Conservation (phyloP, 2,888 invertebrate species). For the Hemistola chrysoprasaria region DNA sequence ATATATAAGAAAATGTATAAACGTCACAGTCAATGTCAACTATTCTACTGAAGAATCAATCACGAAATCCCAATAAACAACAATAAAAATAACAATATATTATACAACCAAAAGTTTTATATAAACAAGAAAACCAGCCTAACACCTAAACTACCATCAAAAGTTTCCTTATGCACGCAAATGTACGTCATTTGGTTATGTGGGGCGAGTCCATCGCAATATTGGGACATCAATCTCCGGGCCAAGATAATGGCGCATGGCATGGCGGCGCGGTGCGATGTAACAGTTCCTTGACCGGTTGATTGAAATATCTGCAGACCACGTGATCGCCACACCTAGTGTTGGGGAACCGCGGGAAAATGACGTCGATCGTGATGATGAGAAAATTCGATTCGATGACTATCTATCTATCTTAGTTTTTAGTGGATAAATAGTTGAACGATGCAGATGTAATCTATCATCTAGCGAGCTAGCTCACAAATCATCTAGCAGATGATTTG, state of each 20-base stretch:
- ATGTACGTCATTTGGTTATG: constrained; percentile 25
- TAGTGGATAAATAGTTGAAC: too few relatives aligned
- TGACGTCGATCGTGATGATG: constrained; percentile 1
- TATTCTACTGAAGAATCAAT: too few relatives aligned
- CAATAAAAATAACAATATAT: too few relatives aligned
- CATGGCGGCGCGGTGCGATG: constrained; percentile 47
- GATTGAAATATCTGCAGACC: constrained; percentile 61
- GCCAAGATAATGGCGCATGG: constrained; percentile 54
- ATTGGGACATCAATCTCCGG: constrained; percentile 69
- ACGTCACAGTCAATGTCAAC: too few relatives aligned
- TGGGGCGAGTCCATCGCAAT: constrained; percentile 55
- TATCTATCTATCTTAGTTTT: too few relatives aligned
- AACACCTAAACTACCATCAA: constrained; percentile 1
- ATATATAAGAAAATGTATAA: too few relatives aligned
- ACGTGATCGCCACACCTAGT: constrained; percentile 29
- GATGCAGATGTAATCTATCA: too few relatives aligned
- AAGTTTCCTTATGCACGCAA: too few relatives aligned
- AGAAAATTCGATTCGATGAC: too few relatives aligned
- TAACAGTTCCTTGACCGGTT: constrained; percentile 68
- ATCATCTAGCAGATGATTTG: too few relatives aligned
- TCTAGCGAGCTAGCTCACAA: too few relatives aligned
- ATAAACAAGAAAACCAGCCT: constrained; percentile 15
- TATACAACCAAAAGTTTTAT: too few relatives aligned
- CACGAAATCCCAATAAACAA: background rate
- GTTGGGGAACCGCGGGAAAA: constrained; percentile 16